Conservation (phyloP, 1,140 invertebrate genomes). For the Zaprionus inermis region DNA sequence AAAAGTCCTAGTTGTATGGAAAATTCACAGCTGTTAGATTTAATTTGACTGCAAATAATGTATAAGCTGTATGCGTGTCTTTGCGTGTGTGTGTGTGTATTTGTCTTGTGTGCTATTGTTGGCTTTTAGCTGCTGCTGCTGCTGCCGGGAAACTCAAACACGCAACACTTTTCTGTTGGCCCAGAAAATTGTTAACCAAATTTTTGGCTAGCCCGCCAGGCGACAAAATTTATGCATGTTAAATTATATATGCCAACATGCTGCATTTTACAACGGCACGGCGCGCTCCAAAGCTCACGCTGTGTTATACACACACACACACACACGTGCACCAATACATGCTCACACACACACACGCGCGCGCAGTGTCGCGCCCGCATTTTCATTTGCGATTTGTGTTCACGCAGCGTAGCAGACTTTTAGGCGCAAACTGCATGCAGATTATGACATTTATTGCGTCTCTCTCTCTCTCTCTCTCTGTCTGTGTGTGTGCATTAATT, state of each 20-base stretch:
- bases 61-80: constrained; percentile 50
- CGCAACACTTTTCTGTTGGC: constrained; percentile 63
- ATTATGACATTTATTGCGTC: constrained; percentile 58
- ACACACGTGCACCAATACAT: background rate
- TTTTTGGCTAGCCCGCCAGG: constrained; percentile 64
- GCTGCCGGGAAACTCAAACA: constrained; percentile 68
- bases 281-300: constrained; percentile 20
- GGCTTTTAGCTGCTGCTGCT: constrained; percentile 48
- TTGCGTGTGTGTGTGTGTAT: constrained; percentile 44
- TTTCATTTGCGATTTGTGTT: constrained; percentile 47
- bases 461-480: background rate
- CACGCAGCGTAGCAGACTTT: constrained; percentile 64
- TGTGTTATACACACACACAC: constrained; percentile 37
- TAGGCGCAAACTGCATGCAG: constrained; percentile 67
- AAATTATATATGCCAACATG: constrained; percentile 62
- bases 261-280: constrained; percentile 24
- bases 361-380: background rate
- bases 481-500: constrained; percentile 46
- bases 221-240: constrained; percentile 70
- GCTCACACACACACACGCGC: background rate
- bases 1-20: constrained; percentile 54
- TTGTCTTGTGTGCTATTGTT: constrained; percentile 64
- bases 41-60: constrained; percentile 82
- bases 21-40: constrained; percentile 77
- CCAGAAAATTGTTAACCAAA: constrained; percentile 73